phyloP scores from a whole-genome alignment of 2,888 invertebrate species.

The Autographa pulchrina region DNA sequence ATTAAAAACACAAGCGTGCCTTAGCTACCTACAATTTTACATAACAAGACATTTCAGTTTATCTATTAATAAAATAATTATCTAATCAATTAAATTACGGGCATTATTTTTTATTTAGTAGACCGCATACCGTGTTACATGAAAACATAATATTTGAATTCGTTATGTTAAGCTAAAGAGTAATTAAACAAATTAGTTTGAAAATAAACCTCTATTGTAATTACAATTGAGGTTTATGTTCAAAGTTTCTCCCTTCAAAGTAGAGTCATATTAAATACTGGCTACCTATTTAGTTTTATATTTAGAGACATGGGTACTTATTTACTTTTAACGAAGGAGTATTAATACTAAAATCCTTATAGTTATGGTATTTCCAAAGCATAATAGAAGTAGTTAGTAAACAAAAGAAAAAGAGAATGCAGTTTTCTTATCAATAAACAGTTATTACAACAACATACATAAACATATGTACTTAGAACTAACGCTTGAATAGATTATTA shows the following conservation, averaged over 20 bases:
- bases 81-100: not conserved
- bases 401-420: conserved; percentile 41
- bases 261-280: too few relatives aligned
- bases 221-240: too few relatives aligned
- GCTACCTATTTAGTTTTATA: too few relatives aligned
- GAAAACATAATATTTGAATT: too few relatives aligned
- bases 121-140: too few relatives aligned
- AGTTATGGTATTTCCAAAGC: conserved; percentile 16
- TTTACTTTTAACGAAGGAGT: not conserved
- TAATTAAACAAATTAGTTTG: too few relatives aligned
- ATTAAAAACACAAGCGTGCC: not conserved
- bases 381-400: conserved; percentile 8
- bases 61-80: not conserved
- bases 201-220: too few relatives aligned
- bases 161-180: too few relatives aligned
- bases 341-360: conserved; percentile 23
- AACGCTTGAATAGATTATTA: conserved; percentile 39
- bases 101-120: not conserved
- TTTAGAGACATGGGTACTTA: too few relatives aligned
- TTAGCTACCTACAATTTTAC: not conserved
- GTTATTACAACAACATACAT: not conserved
- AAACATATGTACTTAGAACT: conserved; percentile 22
- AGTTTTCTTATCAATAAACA: conserved; percentile 39
- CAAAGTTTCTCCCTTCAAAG: too few relatives aligned
- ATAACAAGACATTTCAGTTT: not conserved